Conservation (phyloP, 2,888 invertebrate genomes). For the Amblyjoppa proteus region DNA sequence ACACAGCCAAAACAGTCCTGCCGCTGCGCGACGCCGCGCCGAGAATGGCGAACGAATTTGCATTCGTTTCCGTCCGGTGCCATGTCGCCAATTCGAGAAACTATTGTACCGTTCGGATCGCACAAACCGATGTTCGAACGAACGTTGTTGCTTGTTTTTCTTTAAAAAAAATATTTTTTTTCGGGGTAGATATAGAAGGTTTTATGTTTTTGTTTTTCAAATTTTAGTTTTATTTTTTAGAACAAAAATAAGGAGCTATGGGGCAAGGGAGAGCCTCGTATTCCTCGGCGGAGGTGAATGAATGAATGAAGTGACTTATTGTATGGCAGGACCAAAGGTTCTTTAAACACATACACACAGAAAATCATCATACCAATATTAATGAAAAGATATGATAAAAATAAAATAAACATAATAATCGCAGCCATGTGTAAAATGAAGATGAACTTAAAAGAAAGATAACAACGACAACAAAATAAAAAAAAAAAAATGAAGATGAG, state of each 20-base stretch:
- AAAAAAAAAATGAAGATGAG: too few species aligned
- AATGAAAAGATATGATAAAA: too few species aligned
- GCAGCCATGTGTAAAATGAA: too few species aligned
- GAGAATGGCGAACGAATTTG: slow-evolving; percentile 71
- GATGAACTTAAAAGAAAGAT: too few species aligned
- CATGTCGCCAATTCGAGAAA: slow-evolving; percentile 61
- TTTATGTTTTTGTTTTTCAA: background rate
- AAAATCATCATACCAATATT: too few species aligned
- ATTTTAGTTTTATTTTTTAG: slow-evolving; percentile 1
- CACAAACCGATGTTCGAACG: slow-evolving; percentile 26
- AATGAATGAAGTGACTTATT: too few species aligned
- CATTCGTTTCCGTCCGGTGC: slow-evolving; percentile 73
- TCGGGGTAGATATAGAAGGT: too few species aligned
- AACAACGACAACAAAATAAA: too few species aligned
- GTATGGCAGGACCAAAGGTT: too few species aligned
- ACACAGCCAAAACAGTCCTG: slow-evolving; percentile 30
- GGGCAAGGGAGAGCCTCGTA: background rate
- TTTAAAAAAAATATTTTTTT: background rate
- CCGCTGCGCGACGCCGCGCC: slow-evolving; percentile 44
- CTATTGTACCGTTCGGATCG: slow-evolving; percentile 25
- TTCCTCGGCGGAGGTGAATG: background rate
- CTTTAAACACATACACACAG: too few species aligned
- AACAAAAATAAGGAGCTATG: background rate
- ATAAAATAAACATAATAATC: too few species aligned
- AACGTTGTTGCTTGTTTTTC: background rate